Evolutionary conservation across 37 sponge, comb jelly and placozoan species (phyloP).

Genomic region (Ephydatia muelleri): DNA sequence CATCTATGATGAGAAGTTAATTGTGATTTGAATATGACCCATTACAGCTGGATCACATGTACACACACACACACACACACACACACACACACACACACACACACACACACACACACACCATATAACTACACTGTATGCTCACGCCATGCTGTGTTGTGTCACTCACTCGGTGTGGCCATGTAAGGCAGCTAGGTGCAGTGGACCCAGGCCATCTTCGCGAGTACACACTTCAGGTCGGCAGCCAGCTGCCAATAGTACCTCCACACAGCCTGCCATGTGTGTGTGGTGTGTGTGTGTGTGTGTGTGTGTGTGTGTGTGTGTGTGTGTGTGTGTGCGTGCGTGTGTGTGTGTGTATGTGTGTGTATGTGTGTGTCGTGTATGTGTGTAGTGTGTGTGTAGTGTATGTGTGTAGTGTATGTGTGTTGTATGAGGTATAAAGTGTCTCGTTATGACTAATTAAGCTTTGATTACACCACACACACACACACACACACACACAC

Average conservation of each 20-base stretch:
- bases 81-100: not conserved
- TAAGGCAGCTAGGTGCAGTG: slow-evolving; percentile 35
- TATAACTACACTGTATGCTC: not conserved
- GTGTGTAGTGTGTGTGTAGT: slow-evolving; percentile 48
- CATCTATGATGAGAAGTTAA: too few relatives aligned
- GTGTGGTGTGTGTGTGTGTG: slow-evolving; percentile 26
- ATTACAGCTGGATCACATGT: too few relatives aligned
- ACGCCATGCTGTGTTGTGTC: not conserved
- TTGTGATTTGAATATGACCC: too few relatives aligned
- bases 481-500: not conserved
- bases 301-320: slow-evolving; percentile 33
- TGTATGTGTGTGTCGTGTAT: slow-evolving; percentile 47
- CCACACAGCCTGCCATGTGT: not conserved
- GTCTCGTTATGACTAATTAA: not conserved
- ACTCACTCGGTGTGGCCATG: slow-evolving; percentile 43
- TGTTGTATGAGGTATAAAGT: too few relatives aligned
- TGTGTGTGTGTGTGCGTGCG: slow-evolving; percentile 28
- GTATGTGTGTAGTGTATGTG: slow-evolving; percentile 32
- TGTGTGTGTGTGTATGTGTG: slow-evolving; percentile 40
- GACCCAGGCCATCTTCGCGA: slow-evolving; percentile 3
- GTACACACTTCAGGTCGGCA: not conserved
- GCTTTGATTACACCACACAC: not conserved
- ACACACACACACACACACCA: not conserved
- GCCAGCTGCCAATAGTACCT: not conserved
- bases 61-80: not conserved